These are phyloP conservation scores for Melipona quadrifasciata DNA, from an alignment of 1,140 invertebrate genomes.

Conservation along the genomic window DNA sequence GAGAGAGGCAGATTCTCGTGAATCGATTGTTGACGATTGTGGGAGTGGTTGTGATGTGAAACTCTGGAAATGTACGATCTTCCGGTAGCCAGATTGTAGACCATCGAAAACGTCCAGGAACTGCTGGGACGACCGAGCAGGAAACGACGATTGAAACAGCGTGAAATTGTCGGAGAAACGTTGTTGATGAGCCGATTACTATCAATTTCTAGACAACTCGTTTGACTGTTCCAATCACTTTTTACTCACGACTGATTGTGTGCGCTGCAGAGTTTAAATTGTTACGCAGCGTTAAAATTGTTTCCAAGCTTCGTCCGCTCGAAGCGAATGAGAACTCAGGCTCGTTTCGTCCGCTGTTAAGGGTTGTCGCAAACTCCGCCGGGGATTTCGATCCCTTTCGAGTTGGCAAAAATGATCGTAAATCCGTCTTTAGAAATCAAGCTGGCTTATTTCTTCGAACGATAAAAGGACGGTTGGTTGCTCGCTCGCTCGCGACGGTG, in stretches of 20 bases:
- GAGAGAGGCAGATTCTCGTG: background rate
- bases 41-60: constrained; percentile 43
- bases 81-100: constrained; percentile 44
- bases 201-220: too few relatives aligned
- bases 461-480: constrained; percentile 51
- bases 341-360: background rate
- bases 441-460: constrained; percentile 56
- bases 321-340: too few relatives aligned
- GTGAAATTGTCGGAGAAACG: background rate
- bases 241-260: too few relatives aligned
- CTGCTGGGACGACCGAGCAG: background rate
- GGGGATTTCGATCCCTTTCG: constrained; percentile 18
- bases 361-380: too few relatives aligned
- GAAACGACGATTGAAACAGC: background rate
- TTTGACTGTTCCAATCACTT: too few relatives aligned
- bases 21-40: constrained; percentile 1
- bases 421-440: constrained; percentile 51
- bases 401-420: constrained; percentile 30
- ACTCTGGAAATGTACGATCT: constrained; percentile 55
- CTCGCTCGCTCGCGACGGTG: background rate
- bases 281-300: too few relatives aligned
- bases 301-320: too few relatives aligned
- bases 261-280: too few relatives aligned
- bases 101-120: background rate
- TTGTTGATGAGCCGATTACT: background rate